phyloP scores from a whole-genome alignment of 1,140 invertebrate species.

The Chrysomallon squamiferum region DNA sequence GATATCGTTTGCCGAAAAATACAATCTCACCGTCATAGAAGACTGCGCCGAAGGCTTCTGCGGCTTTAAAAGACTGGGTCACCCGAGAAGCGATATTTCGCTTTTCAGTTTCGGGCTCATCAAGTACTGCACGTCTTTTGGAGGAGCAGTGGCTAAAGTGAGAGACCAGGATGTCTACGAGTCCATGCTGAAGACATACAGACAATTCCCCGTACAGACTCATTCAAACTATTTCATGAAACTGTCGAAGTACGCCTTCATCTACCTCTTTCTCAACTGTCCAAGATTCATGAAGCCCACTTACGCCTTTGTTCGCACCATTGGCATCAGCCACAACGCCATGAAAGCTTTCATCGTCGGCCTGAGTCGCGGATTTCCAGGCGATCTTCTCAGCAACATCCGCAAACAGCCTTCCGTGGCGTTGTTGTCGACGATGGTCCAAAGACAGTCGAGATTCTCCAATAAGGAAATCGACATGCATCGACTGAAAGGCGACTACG shows the following conservation, averaged over 20 bases:
- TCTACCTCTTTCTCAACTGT: constrained; percentile 49
- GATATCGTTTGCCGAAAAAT: constrained; percentile 47
- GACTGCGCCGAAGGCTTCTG: constrained; percentile 63
- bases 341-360: constrained; percentile 43
- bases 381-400: constrained; percentile 48
- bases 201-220: constrained; percentile 45
- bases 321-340: constrained; percentile 53
- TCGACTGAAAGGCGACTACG: constrained; percentile 57
- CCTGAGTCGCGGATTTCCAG: constrained; percentile 58
- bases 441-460: constrained; percentile 42
- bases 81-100: constrained; percentile 54
- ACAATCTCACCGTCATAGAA: constrained; percentile 56
- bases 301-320: constrained; percentile 30
- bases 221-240: constrained; percentile 55
- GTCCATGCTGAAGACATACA: constrained; percentile 46
- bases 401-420: constrained; percentile 56
- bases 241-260: constrained; percentile 50
- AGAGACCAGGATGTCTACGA: constrained; percentile 42
- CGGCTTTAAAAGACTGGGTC: constrained; percentile 56
- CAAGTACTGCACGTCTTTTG: constrained; percentile 61
- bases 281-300: constrained; percentile 43
- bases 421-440: constrained; percentile 48
- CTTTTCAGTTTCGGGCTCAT: constrained; percentile 64
- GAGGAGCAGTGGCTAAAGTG: constrained; percentile 61
- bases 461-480: constrained; percentile 30